Conservation (phyloP, 2,888 invertebrate species). For the Trileptium ribeirensis region DNA sequence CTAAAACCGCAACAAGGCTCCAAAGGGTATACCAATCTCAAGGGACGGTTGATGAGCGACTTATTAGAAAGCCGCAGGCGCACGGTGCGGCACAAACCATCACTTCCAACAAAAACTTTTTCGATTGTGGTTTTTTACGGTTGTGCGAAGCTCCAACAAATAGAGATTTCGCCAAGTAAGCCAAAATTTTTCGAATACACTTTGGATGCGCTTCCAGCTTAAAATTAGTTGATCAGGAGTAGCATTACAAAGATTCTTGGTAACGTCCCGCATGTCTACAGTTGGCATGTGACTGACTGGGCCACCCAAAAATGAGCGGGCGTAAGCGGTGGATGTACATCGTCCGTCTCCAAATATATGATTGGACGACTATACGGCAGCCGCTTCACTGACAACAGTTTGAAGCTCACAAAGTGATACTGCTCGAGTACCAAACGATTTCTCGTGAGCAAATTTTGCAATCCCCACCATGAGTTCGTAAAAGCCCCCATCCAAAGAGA, state of each 20-base stretch:
- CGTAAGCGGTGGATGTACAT: background rate
- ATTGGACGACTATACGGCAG: slow-evolving; percentile 17
- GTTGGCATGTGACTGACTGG: background rate
- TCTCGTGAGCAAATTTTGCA: slow-evolving; percentile 17
- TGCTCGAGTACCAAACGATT: slow-evolving; percentile 10
- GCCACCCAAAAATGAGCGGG: background rate
- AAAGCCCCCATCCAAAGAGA: slow-evolving; percentile 23
- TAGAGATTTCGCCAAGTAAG: background rate
- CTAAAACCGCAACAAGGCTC: background rate
- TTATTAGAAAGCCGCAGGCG: background rate
- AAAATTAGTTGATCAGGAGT: background rate
- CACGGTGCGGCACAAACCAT: background rate
- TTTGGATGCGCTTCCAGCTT: background rate
- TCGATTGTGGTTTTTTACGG: background rate
- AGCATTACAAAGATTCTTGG: background rate
- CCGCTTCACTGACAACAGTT: slow-evolving; percentile 23
- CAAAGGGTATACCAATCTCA: background rate
- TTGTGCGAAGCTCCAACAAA: background rate
- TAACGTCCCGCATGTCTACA: background rate
- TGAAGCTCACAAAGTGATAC: slow-evolving; percentile 16
- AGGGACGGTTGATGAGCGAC: background rate
- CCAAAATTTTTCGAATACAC: background rate
- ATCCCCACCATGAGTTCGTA: slow-evolving; percentile 22
- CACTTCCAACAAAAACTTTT: background rate
- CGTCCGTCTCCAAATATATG: background rate